These are phyloP conservation scores for Bursaphelenchus okinawaensis DNA, from an alignment of 2,888 invertebrate species.

Conservation along the genomic window DNA sequence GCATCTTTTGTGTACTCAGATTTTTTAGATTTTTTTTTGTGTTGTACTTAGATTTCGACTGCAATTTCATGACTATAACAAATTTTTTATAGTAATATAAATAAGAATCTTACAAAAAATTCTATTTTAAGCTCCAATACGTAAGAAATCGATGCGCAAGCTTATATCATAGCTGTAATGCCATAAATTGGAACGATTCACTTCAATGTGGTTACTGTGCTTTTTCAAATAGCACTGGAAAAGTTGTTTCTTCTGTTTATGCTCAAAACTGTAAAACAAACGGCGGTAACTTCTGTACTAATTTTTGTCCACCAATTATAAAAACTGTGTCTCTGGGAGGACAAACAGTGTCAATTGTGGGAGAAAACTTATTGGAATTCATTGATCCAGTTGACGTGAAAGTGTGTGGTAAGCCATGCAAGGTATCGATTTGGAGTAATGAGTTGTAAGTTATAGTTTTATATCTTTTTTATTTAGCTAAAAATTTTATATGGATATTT, in stretches of 20 bases:
- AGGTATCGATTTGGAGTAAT: constrained; percentile 2
- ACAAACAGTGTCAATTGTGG: neutral
- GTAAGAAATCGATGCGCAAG: constrained; percentile 29
- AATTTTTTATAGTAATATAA: no score
- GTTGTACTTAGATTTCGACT: no score
- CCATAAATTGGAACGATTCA: constrained; percentile 31
- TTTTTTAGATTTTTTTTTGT: no score
- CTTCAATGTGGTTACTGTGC: constrained; percentile 44
- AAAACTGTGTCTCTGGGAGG: constrained; percentile 5
- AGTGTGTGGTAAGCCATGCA: constrained; percentile 26
- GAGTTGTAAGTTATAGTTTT: neutral
- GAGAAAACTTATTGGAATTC: constrained; percentile 20
- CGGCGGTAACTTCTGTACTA: constrained; percentile 4
- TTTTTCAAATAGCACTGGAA: constrained; percentile 17
- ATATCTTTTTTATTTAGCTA: neutral
- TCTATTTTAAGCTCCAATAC: constrained; percentile 24
- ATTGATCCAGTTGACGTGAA: constrained; percentile 21
- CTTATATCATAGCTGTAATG: constrained; percentile 35
- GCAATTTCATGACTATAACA: no score
- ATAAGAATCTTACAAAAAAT: no score
- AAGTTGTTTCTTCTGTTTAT: constrained; percentile 21
- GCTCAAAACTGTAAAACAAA: constrained; percentile 19
- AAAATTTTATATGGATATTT: neutral
- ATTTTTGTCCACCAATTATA: constrained; percentile 23
- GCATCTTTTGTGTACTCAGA: no score